Percentiles rank a stretch among this genome's conserved stretches.
phyloP scores from a whole-genome alignment of 2,113 vertebrate genomes.

The Erythrolamprus reginae region DNA sequence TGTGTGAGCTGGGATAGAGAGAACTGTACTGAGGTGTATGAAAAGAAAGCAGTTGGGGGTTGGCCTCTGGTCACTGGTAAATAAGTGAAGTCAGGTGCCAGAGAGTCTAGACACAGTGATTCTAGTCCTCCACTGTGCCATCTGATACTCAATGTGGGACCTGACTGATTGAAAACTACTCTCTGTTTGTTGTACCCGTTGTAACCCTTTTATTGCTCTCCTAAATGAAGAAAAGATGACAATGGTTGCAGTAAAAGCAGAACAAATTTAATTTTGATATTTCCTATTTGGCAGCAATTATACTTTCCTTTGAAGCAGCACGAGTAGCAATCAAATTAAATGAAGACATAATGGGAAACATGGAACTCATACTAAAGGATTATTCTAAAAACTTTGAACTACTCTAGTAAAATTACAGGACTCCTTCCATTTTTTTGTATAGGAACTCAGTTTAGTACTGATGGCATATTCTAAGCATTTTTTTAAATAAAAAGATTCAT shows the following conservation, averaged over 20 bases:
- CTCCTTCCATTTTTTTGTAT: slow-evolving; percentile 52
- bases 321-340: slow-evolving; percentile 72
- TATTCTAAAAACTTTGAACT: slow-evolving; percentile 63
- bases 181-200: slow-evolving; percentile 77
- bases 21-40: slow-evolving; percentile 67
- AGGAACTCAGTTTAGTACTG: slow-evolving; percentile 64
- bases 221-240: slow-evolving; percentile 85
- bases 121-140: slow-evolving; percentile 90
- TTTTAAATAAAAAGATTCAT: slow-evolving; percentile 42
- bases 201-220: slow-evolving; percentile 81
- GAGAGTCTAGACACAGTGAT: slow-evolving; percentile 98
- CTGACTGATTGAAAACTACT: slow-evolving; percentile 84
- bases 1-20: slow-evolving; percentile 66
- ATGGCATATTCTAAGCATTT: slow-evolving; percentile 57
- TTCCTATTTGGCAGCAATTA: slow-evolving; percentile 77
- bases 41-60: slow-evolving; percentile 73
- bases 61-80: slow-evolving; percentile 90
- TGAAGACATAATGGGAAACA: slow-evolving; percentile 65
- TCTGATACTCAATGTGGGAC: slow-evolving; percentile 92
- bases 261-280: slow-evolving; percentile 79
- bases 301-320: slow-evolving; percentile 71
- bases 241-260: slow-evolving; percentile 71
- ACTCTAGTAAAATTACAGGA: slow-evolving; percentile 66
- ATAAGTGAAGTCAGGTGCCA: slow-evolving; percentile 98
- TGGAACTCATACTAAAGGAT: slow-evolving; percentile 57